These are phyloP conservation scores for Philereme transversata DNA, from an alignment of 2,888 invertebrate species.

Conservation along the genomic window DNA sequence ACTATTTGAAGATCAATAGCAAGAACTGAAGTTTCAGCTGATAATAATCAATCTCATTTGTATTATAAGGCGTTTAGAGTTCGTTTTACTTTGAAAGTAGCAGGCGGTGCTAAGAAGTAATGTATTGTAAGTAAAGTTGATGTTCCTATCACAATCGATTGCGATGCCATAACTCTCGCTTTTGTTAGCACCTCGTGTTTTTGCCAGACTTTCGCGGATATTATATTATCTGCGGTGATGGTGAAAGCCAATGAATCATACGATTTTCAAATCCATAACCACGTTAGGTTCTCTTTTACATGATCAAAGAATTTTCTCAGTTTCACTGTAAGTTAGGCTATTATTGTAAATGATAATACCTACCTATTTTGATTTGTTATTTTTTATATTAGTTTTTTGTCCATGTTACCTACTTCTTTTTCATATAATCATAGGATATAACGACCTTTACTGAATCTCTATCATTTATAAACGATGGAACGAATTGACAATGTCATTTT, in stretches of 20 bases:
- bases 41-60: too few relatives aligned
- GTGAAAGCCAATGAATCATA: constrained; percentile 52
- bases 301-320: background rate
- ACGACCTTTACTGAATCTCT: constrained; percentile 40
- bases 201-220: constrained; percentile 51
- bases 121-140: constrained; percentile 15
- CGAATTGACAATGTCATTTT: constrained; percentile 59
- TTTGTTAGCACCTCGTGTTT: constrained; percentile 44
- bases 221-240: constrained; percentile 48
- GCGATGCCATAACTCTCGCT: constrained; percentile 40
- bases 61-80: background rate
- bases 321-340: too few relatives aligned
- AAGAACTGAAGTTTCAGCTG: too few relatives aligned
- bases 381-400: too few relatives aligned
- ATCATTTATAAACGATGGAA: constrained; percentile 44
- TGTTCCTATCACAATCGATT: constrained; percentile 17
- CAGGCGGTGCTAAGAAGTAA: constrained; percentile 15
- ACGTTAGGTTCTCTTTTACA: constrained; percentile 18
- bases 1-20: too few relatives aligned
- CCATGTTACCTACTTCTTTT: too few relatives aligned
- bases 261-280: constrained; percentile 41
- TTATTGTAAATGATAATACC: too few relatives aligned
- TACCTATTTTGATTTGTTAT: too few relatives aligned
- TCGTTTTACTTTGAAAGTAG: background rate
- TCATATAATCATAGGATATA: constrained; percentile 19